These are phyloP conservation scores for Aurelia sp. DNA, from an alignment of 30 jellyfish, hydroid and myxozoan genomes.

Conservation along the genomic window DNA sequence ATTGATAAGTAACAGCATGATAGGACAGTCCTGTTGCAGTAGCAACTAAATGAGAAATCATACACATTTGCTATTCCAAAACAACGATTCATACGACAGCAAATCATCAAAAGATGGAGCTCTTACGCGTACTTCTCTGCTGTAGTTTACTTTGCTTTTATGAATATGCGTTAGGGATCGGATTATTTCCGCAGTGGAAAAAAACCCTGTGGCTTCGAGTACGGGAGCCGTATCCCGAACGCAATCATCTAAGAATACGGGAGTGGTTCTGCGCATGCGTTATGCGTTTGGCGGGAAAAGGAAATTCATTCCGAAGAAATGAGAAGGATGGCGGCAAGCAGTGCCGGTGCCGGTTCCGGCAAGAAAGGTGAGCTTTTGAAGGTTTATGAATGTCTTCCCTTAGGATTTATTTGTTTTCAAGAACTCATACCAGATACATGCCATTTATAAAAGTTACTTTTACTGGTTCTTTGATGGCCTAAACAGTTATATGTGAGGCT, in stretches of 20 bases:
- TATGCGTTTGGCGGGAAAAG: slow-evolving; percentile 4
- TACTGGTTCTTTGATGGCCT: background rate
- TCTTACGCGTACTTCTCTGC: too few relatives aligned
- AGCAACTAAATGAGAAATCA: too few relatives aligned
- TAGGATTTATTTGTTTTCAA: background rate
- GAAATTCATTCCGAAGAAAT: background rate
- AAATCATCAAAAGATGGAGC: too few relatives aligned
- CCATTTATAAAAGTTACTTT: background rate
- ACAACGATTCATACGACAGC: too few relatives aligned
- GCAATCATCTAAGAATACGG: slow-evolving; percentile 3
- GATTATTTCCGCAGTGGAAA: too few relatives aligned
- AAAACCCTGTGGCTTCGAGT: slow-evolving; percentile 14
- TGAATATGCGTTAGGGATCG: too few relatives aligned
- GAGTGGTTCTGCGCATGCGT: slow-evolving; percentile 2
- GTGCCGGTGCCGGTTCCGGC: slow-evolving; percentile 10
- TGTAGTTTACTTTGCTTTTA: too few relatives aligned
- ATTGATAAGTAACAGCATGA: too few relatives aligned
- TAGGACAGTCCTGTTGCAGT: too few relatives aligned
- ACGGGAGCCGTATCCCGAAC: slow-evolving; percentile 10
- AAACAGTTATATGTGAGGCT: background rate
- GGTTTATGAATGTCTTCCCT: background rate
- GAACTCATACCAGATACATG: background rate
- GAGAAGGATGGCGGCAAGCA: slow-evolving; percentile 7
- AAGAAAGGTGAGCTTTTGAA: background rate
- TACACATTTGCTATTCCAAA: too few relatives aligned